phyloP scores from a whole-genome alignment of 2,113 vertebrate species.

The Sinosuthora webbiana region DNA sequence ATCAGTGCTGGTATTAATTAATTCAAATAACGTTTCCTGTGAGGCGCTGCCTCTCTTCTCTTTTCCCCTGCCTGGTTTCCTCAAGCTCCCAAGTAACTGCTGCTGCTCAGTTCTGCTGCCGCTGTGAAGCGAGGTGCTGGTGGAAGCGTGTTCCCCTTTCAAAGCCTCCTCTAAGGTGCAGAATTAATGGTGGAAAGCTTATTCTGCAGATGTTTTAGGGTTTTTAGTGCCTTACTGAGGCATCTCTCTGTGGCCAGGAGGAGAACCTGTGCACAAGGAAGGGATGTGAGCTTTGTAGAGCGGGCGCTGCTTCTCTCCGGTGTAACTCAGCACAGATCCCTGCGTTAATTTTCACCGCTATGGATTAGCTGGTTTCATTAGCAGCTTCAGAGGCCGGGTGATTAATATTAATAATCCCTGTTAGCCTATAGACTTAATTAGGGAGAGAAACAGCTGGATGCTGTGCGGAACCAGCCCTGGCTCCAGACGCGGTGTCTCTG shows the following conservation, averaged over 20 bases:
- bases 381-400: background rate
- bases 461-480: background rate
- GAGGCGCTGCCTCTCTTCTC: background rate
- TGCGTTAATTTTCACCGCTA: background rate
- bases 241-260: background rate
- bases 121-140: background rate
- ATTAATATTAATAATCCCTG: slow-evolving; percentile 24
- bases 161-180: background rate
- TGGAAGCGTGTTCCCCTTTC: background rate
- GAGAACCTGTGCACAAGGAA: background rate
- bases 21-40: background rate
- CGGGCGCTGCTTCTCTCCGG: background rate
- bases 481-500: background rate
- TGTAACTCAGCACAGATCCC: background rate
- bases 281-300: accelerated
- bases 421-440: background rate
- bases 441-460: background rate
- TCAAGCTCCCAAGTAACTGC: background rate
- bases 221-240: background rate
- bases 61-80: background rate
- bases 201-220: background rate
- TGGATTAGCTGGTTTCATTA: background rate
- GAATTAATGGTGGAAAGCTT: accelerated
- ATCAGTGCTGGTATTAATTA: background rate
- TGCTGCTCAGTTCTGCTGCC: background rate